Evolutionary conservation across 1,140 invertebrate genomes (phyloP).

Genomic region (Drosophila bipectinata): DNA sequence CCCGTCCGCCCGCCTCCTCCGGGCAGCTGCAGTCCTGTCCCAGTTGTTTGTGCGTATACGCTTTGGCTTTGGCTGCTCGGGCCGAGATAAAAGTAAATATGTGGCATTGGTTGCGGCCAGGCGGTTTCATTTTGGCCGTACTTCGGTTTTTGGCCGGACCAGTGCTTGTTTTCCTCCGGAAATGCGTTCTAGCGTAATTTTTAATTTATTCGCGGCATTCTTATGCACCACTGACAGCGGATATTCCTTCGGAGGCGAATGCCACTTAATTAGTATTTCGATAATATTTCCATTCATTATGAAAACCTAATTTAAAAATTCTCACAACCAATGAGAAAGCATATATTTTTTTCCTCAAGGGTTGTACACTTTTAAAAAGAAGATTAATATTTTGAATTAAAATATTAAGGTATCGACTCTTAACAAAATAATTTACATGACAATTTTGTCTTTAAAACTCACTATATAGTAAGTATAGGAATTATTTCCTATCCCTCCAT

Average conservation of each 20-base stretch:
- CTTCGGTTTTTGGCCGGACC: slow-evolving; percentile 5
- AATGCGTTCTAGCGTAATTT: slow-evolving; percentile 72
- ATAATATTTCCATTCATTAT: slow-evolving; percentile 15
- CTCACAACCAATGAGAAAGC: too few species aligned
- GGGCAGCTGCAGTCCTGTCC: slow-evolving; percentile 8
- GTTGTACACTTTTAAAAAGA: not conserved
- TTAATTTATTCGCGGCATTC: slow-evolving; percentile 60
- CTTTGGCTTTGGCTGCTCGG: slow-evolving; percentile 54
- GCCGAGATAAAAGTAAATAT: slow-evolving; percentile 80
- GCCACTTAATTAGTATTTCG: slow-evolving; percentile 41
- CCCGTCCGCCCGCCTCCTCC: not conserved
- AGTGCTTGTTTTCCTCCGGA: slow-evolving; percentile 20
- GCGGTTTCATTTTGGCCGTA: slow-evolving; percentile 54
- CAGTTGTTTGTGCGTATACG: slow-evolving; percentile 67
- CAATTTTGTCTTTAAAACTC: too few species aligned
- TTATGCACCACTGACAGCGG: slow-evolving; percentile 15
- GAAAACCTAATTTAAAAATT: slow-evolving; percentile 7
- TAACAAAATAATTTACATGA: too few species aligned
- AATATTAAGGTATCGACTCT: too few species aligned
- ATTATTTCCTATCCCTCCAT: too few species aligned
- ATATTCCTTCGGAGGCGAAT: slow-evolving; percentile 3
- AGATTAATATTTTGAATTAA: not conserved
- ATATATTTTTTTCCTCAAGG: not conserved
- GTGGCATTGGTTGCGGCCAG: slow-evolving; percentile 70
- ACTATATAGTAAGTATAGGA: too few species aligned